phyloP scores from a whole-genome alignment of 2,888 invertebrate species.

The Acleris literana region DNA sequence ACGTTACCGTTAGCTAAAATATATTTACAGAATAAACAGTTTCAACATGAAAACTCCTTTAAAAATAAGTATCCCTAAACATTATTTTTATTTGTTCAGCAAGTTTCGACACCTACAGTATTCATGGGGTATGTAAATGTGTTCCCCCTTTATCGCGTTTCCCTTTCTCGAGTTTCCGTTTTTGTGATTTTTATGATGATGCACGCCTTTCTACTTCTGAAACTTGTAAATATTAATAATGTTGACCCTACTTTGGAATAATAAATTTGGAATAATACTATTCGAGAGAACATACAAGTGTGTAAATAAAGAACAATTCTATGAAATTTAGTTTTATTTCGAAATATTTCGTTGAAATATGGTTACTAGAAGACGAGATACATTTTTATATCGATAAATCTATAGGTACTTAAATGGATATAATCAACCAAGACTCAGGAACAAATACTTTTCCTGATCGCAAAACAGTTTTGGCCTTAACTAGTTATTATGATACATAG shows the following conservation, averaged over 20 bases:
- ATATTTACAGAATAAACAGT: background rate
- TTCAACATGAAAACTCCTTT: background rate
- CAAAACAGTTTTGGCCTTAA: too few species aligned
- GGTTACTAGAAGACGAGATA: too few species aligned
- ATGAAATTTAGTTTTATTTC: too few species aligned
- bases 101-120: slow-evolving; percentile 23
- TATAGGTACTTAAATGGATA: too few species aligned
- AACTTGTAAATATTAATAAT: slow-evolving; percentile 35
- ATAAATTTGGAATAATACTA: slow-evolving; percentile 18
- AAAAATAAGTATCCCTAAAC: slow-evolving; percentile 4
- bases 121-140: slow-evolving; percentile 36
- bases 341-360: too few species aligned
- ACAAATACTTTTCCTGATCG: too few species aligned
- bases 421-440: too few species aligned
- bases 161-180: slow-evolving; percentile 25
- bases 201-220: slow-evolving; percentile 29
- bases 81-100: slow-evolving; percentile 17
- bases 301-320: too few species aligned
- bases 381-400: too few species aligned
- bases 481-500: too few species aligned
- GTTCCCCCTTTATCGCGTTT: slow-evolving; percentile 24
- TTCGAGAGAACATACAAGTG: background rate
- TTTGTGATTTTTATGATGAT: slow-evolving; percentile 34
- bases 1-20: background rate
- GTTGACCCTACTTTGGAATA: slow-evolving; percentile 24